A percentile compares a stretch with the other conserved stretches of the same genome.
phyloP scores from a whole-genome alignment of 1,140 invertebrate species.

The Macrostomum lignano region DNA sequence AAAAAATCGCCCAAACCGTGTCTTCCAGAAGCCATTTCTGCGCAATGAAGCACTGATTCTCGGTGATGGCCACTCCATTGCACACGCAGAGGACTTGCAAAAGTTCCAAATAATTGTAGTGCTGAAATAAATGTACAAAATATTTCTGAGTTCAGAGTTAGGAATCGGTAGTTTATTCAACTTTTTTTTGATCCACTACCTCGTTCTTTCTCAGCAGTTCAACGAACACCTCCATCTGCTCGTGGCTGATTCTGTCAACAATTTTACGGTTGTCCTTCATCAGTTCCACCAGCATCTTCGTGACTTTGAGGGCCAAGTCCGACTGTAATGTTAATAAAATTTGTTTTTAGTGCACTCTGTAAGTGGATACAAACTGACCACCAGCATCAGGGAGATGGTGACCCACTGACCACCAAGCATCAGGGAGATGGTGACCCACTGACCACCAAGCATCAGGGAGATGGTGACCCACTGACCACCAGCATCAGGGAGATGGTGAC shows the following conservation, averaged over 20 bases:
- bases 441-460: too few relatives aligned
- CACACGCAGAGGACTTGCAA: conserved; percentile 24
- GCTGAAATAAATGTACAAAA: conserved; percentile 16
- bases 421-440: too few relatives aligned
- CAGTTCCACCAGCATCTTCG: conserved; percentile 26
- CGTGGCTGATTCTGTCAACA: conserved; percentile 20
- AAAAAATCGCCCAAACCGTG: too few relatives aligned
- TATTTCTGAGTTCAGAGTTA: too few relatives aligned
- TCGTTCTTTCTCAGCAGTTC: conserved; percentile 16
- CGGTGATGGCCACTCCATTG: conserved; percentile 22
- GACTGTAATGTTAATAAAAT: too few relatives aligned
- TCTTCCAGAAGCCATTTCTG: conserved; percentile 19
- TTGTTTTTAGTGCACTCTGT: too few relatives aligned
- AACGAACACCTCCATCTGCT: conserved; percentile 22
- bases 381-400: too few relatives aligned
- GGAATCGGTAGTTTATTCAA: too few relatives aligned
- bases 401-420: too few relatives aligned
- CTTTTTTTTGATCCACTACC: conserved; percentile 10
- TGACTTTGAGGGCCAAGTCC: conserved; percentile 24
- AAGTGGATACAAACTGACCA: too few relatives aligned
- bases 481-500: too few relatives aligned
- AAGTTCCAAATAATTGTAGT: conserved; percentile 23
- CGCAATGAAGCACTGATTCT: conserved; percentile 25
- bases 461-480: too few relatives aligned
- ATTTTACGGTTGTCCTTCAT: conserved; percentile 25